These are phyloP conservation scores for Masnerella sp. DNA, from an alignment of 2,888 invertebrate genomes.

Conservation along the genomic window DNA sequence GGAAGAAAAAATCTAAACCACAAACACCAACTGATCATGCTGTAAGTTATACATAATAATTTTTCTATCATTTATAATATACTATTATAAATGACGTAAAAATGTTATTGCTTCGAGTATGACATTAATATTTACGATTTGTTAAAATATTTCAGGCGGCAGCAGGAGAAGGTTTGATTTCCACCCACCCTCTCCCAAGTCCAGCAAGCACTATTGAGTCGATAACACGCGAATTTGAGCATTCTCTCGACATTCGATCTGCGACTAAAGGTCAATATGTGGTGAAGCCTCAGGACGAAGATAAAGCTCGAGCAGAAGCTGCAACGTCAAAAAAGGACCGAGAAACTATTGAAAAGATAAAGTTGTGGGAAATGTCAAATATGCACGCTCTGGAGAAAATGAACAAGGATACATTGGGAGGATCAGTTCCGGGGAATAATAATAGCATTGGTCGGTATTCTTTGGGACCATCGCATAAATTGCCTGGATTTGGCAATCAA, in stretches of 20 bases:
- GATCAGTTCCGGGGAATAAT: constrained; percentile 70
- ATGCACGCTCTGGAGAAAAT: constrained; percentile 74
- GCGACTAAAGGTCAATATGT: constrained; percentile 82
- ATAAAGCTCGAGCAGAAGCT: constrained; percentile 83
- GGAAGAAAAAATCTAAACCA: constrained; percentile 84
- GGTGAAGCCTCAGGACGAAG: constrained; percentile 84
- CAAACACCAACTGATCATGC: constrained; percentile 74
- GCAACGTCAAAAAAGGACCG: constrained; percentile 80
- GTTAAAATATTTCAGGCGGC: constrained; percentile 74
- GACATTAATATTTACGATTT: not conserved
- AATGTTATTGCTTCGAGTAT: no score
- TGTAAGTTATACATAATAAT: constrained; percentile 66
- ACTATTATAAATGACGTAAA: no score
- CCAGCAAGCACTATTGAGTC: constrained; percentile 89
- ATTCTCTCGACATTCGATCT: constrained; percentile 85
- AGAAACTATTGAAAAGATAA: constrained; percentile 81
- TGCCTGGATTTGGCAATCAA: constrained; percentile 73
- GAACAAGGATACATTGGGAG: constrained; percentile 71
- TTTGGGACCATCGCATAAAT: constrained; percentile 73
- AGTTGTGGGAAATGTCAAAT: constrained; percentile 78
- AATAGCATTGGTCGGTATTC: constrained; percentile 77
- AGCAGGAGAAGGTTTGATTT: constrained; percentile 73
- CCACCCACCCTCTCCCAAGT: constrained; percentile 82
- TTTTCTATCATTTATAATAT: not conserved
- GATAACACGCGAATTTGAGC: constrained; percentile 89